Conservation (phyloP, 2,888 invertebrate species). For the Kuschelorhynchus macadamiae region DNA sequence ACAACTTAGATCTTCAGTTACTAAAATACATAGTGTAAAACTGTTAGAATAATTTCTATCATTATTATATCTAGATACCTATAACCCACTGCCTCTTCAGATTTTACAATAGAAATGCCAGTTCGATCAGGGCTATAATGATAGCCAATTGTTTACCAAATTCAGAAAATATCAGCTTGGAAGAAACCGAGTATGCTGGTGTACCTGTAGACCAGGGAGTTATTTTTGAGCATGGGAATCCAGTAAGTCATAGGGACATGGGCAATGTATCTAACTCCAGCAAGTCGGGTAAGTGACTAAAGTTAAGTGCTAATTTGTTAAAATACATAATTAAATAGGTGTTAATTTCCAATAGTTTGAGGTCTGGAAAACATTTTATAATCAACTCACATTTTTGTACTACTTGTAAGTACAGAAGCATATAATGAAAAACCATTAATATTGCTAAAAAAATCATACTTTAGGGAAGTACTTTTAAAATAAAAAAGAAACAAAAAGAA, state of each 20-base stretch:
- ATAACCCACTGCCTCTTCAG: constrained; percentile 79
- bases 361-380: too few relatives aligned
- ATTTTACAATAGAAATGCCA: constrained; percentile 86
- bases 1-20: too few relatives aligned
- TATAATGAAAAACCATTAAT: too few relatives aligned
- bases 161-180: constrained; percentile 63
- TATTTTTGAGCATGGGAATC: constrained; percentile 69
- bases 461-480: too few relatives aligned
- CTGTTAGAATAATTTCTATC: background rate
- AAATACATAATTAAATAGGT: too few relatives aligned
- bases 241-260: constrained; percentile 71
- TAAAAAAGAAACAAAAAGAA: too few relatives aligned
- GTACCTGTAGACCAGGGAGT: constrained; percentile 51
- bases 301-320: background rate
- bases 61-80: constrained; percentile 68
- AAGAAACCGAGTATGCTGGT: constrained; percentile 56
- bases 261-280: constrained; percentile 58
- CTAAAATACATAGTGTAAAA: too few relatives aligned
- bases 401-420: too few relatives aligned
- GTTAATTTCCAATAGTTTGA: too few relatives aligned
- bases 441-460: too few relatives aligned
- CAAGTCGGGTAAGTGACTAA: constrained; percentile 39
- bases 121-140: constrained; percentile 83
- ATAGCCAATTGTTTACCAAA: constrained; percentile 78
- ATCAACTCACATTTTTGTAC: too few relatives aligned